A percentile compares a stretch with the other conserved stretches of the same genome.
phyloP scores from a whole-genome alignment of 2,888 invertebrate genomes.

The Amaurobius ferox region DNA sequence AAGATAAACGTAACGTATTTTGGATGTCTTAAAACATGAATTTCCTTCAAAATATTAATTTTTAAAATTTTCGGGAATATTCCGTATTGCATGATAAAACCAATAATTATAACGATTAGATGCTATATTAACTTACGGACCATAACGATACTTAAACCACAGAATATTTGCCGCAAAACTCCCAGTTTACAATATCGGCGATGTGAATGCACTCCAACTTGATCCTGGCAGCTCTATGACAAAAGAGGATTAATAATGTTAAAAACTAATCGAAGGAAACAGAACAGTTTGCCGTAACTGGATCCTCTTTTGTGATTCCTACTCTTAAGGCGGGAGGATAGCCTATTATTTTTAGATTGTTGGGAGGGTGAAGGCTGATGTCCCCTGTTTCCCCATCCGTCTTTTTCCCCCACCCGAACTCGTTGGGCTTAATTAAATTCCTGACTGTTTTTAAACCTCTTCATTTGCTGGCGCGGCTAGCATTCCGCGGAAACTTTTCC shows the following conservation, averaged over 20 bases:
- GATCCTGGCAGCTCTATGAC: conserved; percentile 5
- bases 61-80: no score
- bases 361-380: neutral
- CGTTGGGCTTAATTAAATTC: conserved; percentile 62
- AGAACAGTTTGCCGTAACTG: conserved; percentile 6
- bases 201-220: no score
- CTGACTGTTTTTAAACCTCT: conserved; percentile 65
- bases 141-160: no score
- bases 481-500: conserved; percentile 24
- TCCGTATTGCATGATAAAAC: no score
- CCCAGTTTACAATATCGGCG: no score
- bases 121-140: no score
- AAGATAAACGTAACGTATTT: no score
- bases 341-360: conserved; percentile 39
- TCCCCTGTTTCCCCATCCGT: conserved; percentile 14
- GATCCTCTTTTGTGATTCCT: neutral
- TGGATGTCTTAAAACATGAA: no score
- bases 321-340: neutral
- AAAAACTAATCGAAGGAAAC: conserved; percentile 23
- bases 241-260: conserved; percentile 35
- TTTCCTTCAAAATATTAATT: no score
- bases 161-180: no score
- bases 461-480: conserved; percentile 28
- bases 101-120: no score
- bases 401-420: conserved; percentile 21